A percentile compares a stretch with the other conserved stretches of the same genome.
Evolutionary conservation across 2,888 invertebrate genomes (phyloP).

Genomic region (Strigamia maritima): DNA sequence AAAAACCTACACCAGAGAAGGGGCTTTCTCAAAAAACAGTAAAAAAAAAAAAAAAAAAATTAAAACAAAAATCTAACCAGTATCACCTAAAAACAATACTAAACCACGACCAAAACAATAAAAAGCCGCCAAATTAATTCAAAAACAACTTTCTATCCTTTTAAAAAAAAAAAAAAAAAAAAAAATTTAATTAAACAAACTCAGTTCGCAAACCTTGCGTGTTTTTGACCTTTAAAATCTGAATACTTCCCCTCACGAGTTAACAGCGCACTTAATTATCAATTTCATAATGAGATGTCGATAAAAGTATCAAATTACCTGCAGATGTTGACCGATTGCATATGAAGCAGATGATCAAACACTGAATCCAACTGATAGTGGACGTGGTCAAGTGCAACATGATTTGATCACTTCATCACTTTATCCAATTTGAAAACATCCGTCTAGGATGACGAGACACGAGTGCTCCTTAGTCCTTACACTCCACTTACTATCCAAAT

Average conservation of each 20-base stretch:
- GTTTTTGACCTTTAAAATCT: too few relatives aligned
- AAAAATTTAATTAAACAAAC: too few relatives aligned
- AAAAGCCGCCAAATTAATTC: not conserved
- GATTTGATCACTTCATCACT: constrained; percentile 17
- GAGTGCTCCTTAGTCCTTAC: constrained; percentile 1
- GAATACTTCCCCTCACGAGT: too few relatives aligned
- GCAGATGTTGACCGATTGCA: not conserved
- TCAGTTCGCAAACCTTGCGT: not conserved
- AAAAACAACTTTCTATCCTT: not conserved
- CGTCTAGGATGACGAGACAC: not conserved
- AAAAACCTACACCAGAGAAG: not conserved
- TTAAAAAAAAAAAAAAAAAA: too few relatives aligned
- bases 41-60: not conserved
- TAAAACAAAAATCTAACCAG: too few relatives aligned
- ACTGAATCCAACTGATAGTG: not conserved
- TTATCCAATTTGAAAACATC: not conserved
- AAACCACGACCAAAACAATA: not conserved
- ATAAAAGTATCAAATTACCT: not conserved
- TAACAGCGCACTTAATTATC: too few relatives aligned
- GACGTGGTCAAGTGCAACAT: not conserved
- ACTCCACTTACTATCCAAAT: constrained; percentile 17
- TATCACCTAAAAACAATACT: not conserved
- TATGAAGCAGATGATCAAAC: not conserved
- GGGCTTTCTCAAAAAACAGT: not conserved
- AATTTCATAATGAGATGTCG: too few relatives aligned